Conservation (phyloP, 2,888 invertebrate genomes). For the Fissipunctia ypsillon region DNA sequence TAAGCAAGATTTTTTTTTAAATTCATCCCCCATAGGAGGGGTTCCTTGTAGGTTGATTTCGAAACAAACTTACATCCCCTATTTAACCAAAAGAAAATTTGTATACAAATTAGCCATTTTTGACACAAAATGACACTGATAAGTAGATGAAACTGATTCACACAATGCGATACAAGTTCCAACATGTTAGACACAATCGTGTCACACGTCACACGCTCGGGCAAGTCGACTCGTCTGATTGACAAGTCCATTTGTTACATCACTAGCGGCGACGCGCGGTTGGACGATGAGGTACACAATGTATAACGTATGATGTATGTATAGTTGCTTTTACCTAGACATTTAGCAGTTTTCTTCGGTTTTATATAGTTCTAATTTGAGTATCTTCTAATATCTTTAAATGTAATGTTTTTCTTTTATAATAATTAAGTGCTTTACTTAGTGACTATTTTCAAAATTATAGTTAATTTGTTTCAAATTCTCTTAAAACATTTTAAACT, state of each 20-base stretch:
- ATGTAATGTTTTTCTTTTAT: too few relatives aligned
- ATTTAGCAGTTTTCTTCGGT: too few relatives aligned
- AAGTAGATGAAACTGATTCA: not conserved
- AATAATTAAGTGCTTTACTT: too few relatives aligned
- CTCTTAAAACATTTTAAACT: too few relatives aligned
- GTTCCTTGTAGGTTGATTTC: too few relatives aligned
- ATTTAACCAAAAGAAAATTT: not conserved
- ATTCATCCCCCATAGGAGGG: not conserved
- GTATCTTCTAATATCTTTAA: too few relatives aligned
- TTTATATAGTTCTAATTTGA: too few relatives aligned
- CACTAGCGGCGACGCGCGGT: not conserved
- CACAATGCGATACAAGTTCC: not conserved
- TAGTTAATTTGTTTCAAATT: too few relatives aligned
- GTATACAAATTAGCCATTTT: not conserved
- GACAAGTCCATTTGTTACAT: conserved; percentile 32
- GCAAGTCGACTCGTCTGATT: conserved; percentile 28
- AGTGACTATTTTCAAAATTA: too few relatives aligned
- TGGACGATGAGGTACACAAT: not conserved
- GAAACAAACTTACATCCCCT: not conserved
- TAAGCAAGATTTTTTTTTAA: not conserved
- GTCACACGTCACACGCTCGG: conserved; percentile 29
- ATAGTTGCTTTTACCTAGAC: too few relatives aligned
- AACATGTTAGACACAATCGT: conserved; percentile 5
- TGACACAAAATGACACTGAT: not conserved
- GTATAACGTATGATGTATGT: not conserved